Base-by-base conservation (phyloP, 2,797 vertebrate species). In the Sebastes miniatus region DNA sequence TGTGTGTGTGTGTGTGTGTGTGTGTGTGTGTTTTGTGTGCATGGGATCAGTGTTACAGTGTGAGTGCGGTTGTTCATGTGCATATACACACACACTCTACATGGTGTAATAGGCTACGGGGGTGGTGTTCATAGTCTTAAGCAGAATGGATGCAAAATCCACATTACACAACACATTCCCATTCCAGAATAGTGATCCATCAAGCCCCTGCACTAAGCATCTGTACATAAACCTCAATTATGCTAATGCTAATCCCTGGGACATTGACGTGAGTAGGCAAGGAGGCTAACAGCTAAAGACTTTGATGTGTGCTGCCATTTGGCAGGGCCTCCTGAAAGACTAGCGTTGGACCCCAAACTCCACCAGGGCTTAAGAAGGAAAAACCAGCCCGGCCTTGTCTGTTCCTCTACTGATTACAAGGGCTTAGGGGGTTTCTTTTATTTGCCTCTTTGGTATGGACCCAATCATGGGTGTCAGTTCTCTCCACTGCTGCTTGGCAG, bases 211-310 rank as follows among this genome's bases (percentile, higher is more conserved):
- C 91, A 88, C 91, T 93, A 92, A 94, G 94, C 90, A 92, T 93
- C 92, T 95, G 94, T 93, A 94, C 93, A 95, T 94, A 94, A 95
- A 95, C 93, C 94, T 95, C 94, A 95, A 94, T 96, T 96, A 96
- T 95, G 95, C 95, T 95, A 96, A 96, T 95, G 88, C 86, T 93
- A 92, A 93, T 93, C 93, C 88, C 89, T 93, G 89, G 92, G 92
- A 93, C 93, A 95, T 91, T 94, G 94, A 91, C 81, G 90, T 88
- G 90, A 90, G 92, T 91, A 91, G 92, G 91, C 92, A 93, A 92
- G 92, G 86, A 91, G 92, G 90, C 92, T 94, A 95, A 93, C 93
- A 86, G 89, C 88, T 92, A 90, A 90, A 94, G 89, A 91, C 93
- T 95, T 95, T 95, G 93, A 95, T 96, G 94, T 95, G 89, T 87